A percentile compares a stretch with the other conserved stretches of the same genome.
These are phyloP conservation scores for Cacoxenus indagator DNA, from an alignment of 2,888 invertebrate species.

Conservation along the genomic window DNA sequence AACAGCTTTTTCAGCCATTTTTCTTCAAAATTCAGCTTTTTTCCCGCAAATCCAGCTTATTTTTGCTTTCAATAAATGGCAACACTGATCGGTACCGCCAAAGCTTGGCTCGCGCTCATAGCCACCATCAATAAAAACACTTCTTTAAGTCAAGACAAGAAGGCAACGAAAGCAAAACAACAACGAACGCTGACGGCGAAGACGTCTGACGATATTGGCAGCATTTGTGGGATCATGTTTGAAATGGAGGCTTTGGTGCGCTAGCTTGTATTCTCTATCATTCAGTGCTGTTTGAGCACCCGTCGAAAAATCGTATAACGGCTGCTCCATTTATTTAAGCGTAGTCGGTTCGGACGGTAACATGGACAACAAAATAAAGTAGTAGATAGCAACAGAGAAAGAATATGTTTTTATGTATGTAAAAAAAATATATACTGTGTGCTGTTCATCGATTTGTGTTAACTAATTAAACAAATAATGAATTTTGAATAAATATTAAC, in stretches of 20 bases:
- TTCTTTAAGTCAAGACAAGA: background rate
- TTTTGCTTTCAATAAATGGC: too few relatives aligned
- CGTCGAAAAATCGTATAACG: background rate
- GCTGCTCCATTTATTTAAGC: background rate
- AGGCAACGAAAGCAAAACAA: background rate
- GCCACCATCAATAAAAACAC: too few relatives aligned
- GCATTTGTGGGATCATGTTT: background rate
- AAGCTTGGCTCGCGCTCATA: too few relatives aligned
- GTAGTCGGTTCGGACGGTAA: background rate
- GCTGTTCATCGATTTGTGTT: slow-evolving; percentile 1
- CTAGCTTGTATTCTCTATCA: background rate
- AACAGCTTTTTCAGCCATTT: too few relatives aligned
- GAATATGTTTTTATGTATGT: too few relatives aligned
- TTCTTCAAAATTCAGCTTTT: too few relatives aligned
- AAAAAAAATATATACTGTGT: too few relatives aligned
- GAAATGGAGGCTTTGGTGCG: background rate
- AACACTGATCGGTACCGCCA: too few relatives aligned
- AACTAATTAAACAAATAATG: background rate
- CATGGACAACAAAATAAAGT: background rate
- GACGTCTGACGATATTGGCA: background rate
- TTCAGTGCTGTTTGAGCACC: background rate
- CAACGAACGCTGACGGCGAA: background rate
- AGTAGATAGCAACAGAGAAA: too few relatives aligned
- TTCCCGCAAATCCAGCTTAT: too few relatives aligned
- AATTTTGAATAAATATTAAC: background rate